Base-by-base conservation (phyloP, 1,140 invertebrate species). In the Drosophila leontia region DNA sequence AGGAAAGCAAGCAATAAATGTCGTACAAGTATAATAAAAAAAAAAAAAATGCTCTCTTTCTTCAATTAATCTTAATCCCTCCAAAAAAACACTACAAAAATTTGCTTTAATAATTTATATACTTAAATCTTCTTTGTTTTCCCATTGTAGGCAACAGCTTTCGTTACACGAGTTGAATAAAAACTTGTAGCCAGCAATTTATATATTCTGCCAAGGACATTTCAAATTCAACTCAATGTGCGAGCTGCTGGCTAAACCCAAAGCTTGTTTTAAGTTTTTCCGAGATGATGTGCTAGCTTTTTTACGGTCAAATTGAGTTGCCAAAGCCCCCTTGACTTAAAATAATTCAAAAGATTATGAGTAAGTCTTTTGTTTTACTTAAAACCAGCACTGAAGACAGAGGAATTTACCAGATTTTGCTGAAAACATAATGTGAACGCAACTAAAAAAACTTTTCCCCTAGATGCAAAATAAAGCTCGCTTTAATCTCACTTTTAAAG, bases 141-240 rank as follows among this genome's bases (percentile, higher is more conserved):
- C 1, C 4, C 34, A 55, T 34, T 56, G 35, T 37, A 48, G 23
- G 29, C 41, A 37, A 55, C 41, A 32, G 34, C 58, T 17, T 48
- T 53, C 34, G 37, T 12, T 23, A 39, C n/a, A 41, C 42, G 48
- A 59, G 63, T 44, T 26, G 42, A 34, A 78, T 44, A 53, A 56
- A 62, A 87, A 77, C 69, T 81, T 86, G 64, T 45, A 67, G 71
- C 68, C 42, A 77, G 56, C 74, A 42, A 84, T 78, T 81, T 88
- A 67, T 88, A 45, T 58, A 42, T 53, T 39, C 42, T 62, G 68
- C 42, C 84, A 88, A 80, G 72, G 84, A 64, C 80, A 72, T 80
- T 68, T 71, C 48, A 62, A 55, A 77, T 64, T 82, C 65, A 72
- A 79, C 64, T 59, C 64, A 68, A 58, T 57, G 44, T 42, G 17